A percentile compares a stretch with the other conserved stretches of the same genome.
Conservation (phyloP, 2,888 invertebrate genomes). For the Mimumesa dahlbomi region DNA sequence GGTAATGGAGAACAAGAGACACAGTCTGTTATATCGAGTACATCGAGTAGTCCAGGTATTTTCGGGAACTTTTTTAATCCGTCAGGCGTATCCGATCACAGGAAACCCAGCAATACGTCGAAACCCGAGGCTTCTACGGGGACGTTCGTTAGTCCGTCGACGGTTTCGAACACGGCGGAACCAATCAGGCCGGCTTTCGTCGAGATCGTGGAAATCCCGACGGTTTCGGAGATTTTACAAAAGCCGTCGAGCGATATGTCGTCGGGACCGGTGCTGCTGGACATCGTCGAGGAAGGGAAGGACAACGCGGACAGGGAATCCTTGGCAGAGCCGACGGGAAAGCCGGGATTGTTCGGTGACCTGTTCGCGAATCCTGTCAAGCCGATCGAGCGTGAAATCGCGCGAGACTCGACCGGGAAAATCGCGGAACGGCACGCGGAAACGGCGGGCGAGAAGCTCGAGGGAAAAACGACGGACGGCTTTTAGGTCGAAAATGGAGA, state of each 20-base stretch:
- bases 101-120: background rate
- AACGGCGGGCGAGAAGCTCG: background rate
- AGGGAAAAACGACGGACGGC: no score
- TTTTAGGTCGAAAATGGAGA: no score
- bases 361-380: slow-evolving; percentile 35
- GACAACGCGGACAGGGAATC: slow-evolving; percentile 3
- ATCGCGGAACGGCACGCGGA: background rate
- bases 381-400: slow-evolving; percentile 9
- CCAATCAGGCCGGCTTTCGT: background rate
- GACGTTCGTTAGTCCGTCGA: background rate
- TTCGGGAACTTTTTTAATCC: background rate
- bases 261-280: background rate
- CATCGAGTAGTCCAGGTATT: background rate
- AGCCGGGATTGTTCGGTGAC: slow-evolving; percentile 38
- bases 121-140: background rate
- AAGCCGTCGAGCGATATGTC: slow-evolving; percentile 14
- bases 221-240: background rate
- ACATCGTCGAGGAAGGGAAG: background rate
- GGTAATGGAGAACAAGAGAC: slow-evolving; percentile 3
- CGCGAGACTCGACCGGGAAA: background rate
- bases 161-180: background rate
- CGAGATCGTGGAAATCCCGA: background rate
- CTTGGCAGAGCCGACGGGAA: slow-evolving; percentile 16
- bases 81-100: background rate
- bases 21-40: slow-evolving; percentile 25